Evolutionary conservation across 2,113 vertebrate genomes (phyloP), one percentile per base, ranked within the genome.

Genomic region (Channa argus): DNA sequence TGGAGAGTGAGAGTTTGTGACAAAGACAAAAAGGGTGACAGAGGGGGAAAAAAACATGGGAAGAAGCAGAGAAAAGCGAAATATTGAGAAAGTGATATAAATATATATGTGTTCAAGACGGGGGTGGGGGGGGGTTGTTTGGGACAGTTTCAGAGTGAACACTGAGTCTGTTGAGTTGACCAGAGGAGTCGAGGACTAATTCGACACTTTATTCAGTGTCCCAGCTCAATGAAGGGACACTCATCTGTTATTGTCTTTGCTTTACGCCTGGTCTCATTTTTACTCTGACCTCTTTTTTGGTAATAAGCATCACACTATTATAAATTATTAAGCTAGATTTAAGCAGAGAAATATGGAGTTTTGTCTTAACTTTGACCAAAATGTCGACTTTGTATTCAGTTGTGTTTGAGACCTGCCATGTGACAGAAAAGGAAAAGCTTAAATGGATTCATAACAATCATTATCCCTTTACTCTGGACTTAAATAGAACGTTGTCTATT

Each of bases 21-120:
- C 59, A 73, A 80, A 79, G 50, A 77, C 63, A 47, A 41, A 80
- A 71, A 86, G 79, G 53, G 52, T 51, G 63, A 81, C 37, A 61
- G 78, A 71, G 45, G 5, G 33, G 14, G 54, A 63, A 47, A 13
- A 39, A 49, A n/a, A 75, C 13, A 64, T n/a, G 11, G 50, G 47
- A 38, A 72, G 41, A 50, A 75, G 53, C 44, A 60, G 44, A 55
- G 41, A 49, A 13, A 58, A 51, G 54, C 36, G 49, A 68, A 70
- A 71, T 49, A 34, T 41, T 52, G 58, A 60, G 59, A 41, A 41
- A 41, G 39, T 41, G 39, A 41, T 41, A 41, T 41, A 41, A 41
- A 41, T 41, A 41, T 41, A 41, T 2, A 41, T 41, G 39, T 41
- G 39, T 41, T 58, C n/a, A 38, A n/a, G 4, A 12, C 56, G 38